These are phyloP conservation scores for Hydrolagus colliei DNA, from an alignment of 2,797 vertebrate species.

Conservation along the genomic window DNA sequence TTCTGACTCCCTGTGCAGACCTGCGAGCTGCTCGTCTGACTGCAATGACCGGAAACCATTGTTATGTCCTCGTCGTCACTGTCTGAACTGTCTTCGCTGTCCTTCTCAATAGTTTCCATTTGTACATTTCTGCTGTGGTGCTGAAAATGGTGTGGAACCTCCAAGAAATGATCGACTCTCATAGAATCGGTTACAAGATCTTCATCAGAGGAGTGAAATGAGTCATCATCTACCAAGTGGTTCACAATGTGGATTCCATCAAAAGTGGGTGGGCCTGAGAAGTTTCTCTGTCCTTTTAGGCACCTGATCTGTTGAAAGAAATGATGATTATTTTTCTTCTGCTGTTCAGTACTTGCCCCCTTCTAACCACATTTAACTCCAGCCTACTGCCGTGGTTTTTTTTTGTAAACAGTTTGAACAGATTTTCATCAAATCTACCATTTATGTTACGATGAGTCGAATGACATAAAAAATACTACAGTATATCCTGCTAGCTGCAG, in stretches of 20 bases:
- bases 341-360: background rate
- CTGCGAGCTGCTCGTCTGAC: constrained; percentile 42
- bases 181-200: constrained; percentile 62
- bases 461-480: no score
- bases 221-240: constrained; percentile 74
- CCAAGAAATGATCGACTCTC: constrained; percentile 48
- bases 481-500: background rate
- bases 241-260: constrained; percentile 93
- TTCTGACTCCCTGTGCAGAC: constrained; percentile 48
- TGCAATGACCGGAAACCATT: constrained; percentile 52
- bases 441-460: background rate
- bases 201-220: constrained; percentile 87
- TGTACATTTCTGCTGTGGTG: constrained; percentile 54
- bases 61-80: constrained; percentile 63
- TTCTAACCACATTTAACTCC: background rate
- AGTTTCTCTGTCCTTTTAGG: constrained; percentile 74
- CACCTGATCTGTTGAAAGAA: constrained; percentile 73
- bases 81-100: constrained; percentile 71
- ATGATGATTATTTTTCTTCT: constrained; percentile 27
- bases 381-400: no score
- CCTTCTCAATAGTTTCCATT: constrained; percentile 60
- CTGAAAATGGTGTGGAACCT: constrained; percentile 49
- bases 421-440: background rate
- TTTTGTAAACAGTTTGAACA: background rate
- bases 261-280: constrained; percentile 71